These are phyloP conservation scores for Aphyosemion australe DNA, from an alignment of 2,113 vertebrate species.

Conservation along the genomic window DNA sequence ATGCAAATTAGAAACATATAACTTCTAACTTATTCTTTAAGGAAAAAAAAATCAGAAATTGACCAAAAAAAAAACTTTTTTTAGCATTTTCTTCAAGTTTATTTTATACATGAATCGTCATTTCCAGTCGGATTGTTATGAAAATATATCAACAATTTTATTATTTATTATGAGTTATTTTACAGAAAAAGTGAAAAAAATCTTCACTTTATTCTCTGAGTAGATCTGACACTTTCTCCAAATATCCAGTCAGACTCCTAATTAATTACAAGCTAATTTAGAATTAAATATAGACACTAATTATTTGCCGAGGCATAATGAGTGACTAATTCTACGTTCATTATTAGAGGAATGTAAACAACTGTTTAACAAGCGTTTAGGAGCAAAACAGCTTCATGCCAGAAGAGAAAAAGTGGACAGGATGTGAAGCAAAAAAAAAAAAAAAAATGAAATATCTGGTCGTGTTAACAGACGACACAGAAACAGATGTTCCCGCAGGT, in stretches of 20 bases:
- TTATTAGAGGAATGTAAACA: conserved; percentile 50
- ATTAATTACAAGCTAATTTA: conserved; percentile 22
- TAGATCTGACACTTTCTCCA: conserved; percentile 1
- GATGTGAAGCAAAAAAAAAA: conserved; percentile 46
- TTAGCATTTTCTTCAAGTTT: too few species aligned
- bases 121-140: too few species aligned
- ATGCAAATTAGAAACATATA: neutral
- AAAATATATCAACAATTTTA: too few species aligned
- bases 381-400: conserved; percentile 41
- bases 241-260: neutral
- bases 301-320: conserved; percentile 18
- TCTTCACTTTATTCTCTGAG: neutral
- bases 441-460: conserved; percentile 52
- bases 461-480: conserved; percentile 73
- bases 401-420: conserved; percentile 70
- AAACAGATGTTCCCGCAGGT: conserved; percentile 84
- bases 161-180: neutral
- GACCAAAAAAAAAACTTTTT: too few species aligned
- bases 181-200: neutral
- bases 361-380: conserved; percentile 39
- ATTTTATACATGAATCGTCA: too few species aligned
- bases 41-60: too few species aligned
- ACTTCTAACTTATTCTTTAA: conserved; percentile 14
- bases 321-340: conserved; percentile 35
- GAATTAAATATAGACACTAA: conserved; percentile 15